Base-by-base conservation (phyloP, 2,797 vertebrate species). In the Spinus pinus region DNA sequence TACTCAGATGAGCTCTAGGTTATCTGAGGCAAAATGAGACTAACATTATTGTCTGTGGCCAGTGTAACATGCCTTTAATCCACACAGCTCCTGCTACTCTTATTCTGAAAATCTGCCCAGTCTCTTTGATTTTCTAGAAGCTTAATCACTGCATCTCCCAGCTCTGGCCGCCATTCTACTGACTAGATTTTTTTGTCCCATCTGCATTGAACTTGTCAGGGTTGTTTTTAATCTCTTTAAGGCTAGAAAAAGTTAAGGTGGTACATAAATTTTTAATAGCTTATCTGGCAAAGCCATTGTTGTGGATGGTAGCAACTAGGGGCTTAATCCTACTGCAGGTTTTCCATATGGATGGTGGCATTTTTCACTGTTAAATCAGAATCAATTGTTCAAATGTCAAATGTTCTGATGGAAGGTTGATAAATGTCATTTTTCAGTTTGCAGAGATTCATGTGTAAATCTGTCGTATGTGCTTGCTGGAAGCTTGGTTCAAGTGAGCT, bases 371-470 rank as follows among this genome's bases (percentile, higher is more conserved):
- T 87, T 89, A 85, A 82, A 65, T 79, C 83, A 81, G 65, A 94
- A 88, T 80, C 78, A 54, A 46, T 92, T 94, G 83, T 91, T 94
- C 67, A 90, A 89, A 90, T 94, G 83, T 91, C 92, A 96, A 0
- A 65, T 81, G 35, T 66, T 93, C 18, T 37, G 64, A 85, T 56
- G 49, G 71, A 87, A 87, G 79, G 88, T 64, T 87, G 81, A 93
- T 97, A 89, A 93, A 93, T 93, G 88, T 90, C 46, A 86, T 89
- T 93, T 96, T 91, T 87, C 37, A 33, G n/a, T 94, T 71, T 61
- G 10, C 49, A 10, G 89, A 74, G 71, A 82, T 87, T 88, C 30
- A 7, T 53, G 22, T 86, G 51, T 86, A 85, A 66, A 67, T 80
- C 88, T 86, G 70, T 93, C 8, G 0, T 73, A 47, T 47, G 39